Conservation (phyloP, 2,113 vertebrate species). For the Lepidothrix coronata region DNA sequence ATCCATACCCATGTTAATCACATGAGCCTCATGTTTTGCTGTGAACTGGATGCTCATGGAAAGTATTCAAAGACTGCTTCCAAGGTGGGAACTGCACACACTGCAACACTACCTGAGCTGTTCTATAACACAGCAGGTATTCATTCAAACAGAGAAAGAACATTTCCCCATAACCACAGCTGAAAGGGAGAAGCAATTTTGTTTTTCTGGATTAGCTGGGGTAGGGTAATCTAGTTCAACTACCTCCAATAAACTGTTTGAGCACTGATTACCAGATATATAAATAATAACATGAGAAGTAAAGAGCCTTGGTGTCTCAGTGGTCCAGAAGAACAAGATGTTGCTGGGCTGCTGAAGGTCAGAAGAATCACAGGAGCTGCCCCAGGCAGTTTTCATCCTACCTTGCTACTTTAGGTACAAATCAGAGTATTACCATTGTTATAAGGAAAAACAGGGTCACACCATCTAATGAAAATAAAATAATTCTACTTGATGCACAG, state of each 20-base stretch:
- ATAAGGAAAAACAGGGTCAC: neutral
- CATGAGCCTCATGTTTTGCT: fast-evolving
- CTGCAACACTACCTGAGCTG: neutral
- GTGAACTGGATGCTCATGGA: neutral
- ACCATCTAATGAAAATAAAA: neutral
- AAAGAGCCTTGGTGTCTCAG: neutral
- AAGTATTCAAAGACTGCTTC: neutral
- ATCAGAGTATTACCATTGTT: neutral
- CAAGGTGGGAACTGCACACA: neutral
- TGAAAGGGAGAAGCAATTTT: neutral
- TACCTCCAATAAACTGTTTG: neutral
- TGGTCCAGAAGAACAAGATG: neutral
- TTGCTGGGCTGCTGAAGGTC: neutral
- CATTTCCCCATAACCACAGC: neutral
- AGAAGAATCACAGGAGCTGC: neutral
- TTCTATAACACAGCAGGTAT: fast-evolving
- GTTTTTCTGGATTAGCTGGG: neutral
- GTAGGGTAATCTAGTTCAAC: neutral
- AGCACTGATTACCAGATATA: neutral
- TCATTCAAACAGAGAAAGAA: neutral
- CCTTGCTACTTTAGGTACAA: neutral
- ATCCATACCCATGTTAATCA: too few species aligned
- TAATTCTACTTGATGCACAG: neutral
- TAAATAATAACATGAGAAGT: neutral
- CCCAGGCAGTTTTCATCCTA: neutral